Conservation (phyloP, 1,140 invertebrate genomes). For the Pteromalus puparum region DNA sequence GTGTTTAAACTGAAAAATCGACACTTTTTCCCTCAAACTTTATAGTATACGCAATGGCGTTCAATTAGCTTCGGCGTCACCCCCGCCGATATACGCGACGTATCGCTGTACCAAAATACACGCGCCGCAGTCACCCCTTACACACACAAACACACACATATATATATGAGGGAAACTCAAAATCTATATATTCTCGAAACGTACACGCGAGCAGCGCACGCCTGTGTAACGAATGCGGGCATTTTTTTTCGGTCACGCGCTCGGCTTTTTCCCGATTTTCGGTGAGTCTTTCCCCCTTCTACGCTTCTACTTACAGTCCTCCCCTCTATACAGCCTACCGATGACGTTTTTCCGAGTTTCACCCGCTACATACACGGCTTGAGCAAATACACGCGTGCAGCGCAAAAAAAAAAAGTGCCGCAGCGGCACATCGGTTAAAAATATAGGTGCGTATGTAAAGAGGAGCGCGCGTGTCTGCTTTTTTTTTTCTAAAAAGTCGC, state of each 20-base stretch:
- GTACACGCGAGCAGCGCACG: slow-evolving; percentile 1
- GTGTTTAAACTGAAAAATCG: neutral
- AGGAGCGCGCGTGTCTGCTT: neutral
- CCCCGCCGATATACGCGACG: no score
- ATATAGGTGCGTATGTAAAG: neutral
- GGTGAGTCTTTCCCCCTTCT: neutral
- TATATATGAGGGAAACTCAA: slow-evolving; percentile 4
- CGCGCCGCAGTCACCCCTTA: no score
- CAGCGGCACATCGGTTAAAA: slow-evolving; percentile 42
- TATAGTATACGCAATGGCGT: neutral
- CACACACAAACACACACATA: no score
- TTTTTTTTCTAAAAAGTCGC: slow-evolving; percentile 12
- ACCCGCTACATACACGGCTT: neutral
- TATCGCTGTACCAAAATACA: neutral
- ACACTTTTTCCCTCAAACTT: no score
- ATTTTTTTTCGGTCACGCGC: slow-evolving; percentile 1
- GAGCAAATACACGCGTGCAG: slow-evolving; percentile 10
- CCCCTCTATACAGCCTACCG: neutral
- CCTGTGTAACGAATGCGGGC: slow-evolving; percentile 15
- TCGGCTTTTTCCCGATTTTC: slow-evolving; percentile 22
- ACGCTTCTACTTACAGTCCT: neutral
- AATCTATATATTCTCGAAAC: slow-evolving; percentile 29
- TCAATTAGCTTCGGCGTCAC: slow-evolving; percentile 15
- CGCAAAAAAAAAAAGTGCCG: slow-evolving; percentile 23
- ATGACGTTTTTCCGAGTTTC: slow-evolving; percentile 16